These are phyloP conservation scores for Sebastes elongatus DNA, from an alignment of 2,797 vertebrate species.

Conservation along the genomic window DNA sequence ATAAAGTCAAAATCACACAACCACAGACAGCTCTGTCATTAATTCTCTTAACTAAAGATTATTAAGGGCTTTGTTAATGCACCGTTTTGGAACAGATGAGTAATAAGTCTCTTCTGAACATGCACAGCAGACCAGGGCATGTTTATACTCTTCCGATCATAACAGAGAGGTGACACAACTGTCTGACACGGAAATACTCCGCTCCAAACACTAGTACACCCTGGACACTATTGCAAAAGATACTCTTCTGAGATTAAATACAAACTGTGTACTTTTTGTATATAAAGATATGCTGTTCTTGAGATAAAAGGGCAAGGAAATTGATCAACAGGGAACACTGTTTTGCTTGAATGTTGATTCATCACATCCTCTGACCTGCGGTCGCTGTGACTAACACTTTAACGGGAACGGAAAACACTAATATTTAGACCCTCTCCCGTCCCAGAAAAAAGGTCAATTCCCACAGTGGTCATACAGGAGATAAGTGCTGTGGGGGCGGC, in stretches of 20 bases:
- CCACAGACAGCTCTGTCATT: conserved; percentile 36
- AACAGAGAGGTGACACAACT: conserved; percentile 43
- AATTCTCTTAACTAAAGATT: conserved; percentile 17
- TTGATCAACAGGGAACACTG: background rate
- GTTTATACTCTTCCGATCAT: conserved; percentile 51
- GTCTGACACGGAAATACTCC: background rate
- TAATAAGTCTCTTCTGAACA: conserved; percentile 37
- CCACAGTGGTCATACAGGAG: conserved; percentile 31
- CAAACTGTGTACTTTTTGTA: background rate
- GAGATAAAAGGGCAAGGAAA: background rate
- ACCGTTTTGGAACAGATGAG: conserved; percentile 27
- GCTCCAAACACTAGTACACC: background rate
- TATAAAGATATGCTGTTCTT: background rate
- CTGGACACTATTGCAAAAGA: background rate
- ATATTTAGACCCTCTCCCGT: conserved; percentile 57
- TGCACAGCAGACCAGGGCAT: conserved; percentile 31
- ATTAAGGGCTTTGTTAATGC: conserved; percentile 29
- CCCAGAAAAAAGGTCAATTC: conserved; percentile 40
- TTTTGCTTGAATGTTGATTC: conserved; percentile 15
- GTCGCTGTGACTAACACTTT: conserved; percentile 52
- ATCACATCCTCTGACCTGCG: conserved; percentile 15
- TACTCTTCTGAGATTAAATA: background rate
- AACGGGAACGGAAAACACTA: conserved; percentile 49
- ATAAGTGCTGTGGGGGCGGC: conserved; percentile 34
- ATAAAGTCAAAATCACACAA: conserved; percentile 6